A percentile compares a stretch with the other conserved stretches of the same genome.
phyloP scores from a whole-genome alignment of 2,888 invertebrate species.

The Drosophila mimetica region DNA sequence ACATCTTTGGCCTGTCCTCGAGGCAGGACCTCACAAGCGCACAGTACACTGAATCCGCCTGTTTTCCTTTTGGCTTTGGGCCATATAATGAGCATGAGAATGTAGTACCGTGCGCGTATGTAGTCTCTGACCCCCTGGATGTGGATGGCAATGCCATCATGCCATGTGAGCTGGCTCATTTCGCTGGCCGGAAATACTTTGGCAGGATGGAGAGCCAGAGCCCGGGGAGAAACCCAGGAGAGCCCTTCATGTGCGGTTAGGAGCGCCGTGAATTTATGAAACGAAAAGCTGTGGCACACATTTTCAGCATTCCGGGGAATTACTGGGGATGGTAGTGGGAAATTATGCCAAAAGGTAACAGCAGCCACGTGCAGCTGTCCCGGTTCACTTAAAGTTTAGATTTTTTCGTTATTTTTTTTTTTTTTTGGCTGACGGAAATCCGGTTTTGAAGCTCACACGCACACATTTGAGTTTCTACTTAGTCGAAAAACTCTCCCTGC shows the following conservation, averaged over 20 bases:
- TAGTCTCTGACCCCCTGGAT: not conserved
- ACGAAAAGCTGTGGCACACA: conserved; percentile 31
- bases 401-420: not conserved
- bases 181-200: conserved; percentile 32
- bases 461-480: conserved; percentile 30
- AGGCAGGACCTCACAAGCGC: conserved; percentile 18
- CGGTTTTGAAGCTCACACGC: conserved; percentile 38
- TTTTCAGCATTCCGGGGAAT: conserved; percentile 30
- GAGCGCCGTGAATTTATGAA: conserved; percentile 29
- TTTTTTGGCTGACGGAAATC: conserved; percentile 40
- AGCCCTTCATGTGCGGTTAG: conserved; percentile 26
- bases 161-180: conserved; percentile 26
- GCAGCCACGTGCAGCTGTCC: conserved; percentile 35
- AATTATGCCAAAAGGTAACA: conserved; percentile 41
- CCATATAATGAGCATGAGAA: conserved; percentile 33
- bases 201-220: conserved; percentile 7
- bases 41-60: conserved; percentile 7
- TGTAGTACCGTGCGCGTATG: not conserved
- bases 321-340: conserved; percentile 23
- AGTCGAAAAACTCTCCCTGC: not conserved
- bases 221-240: too few species aligned
- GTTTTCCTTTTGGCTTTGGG: conserved; percentile 17
- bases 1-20: conserved; percentile 32
- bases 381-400: conserved; percentile 28
- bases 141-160: not conserved